These are phyloP conservation scores for Trachelus tabidus DNA, from an alignment of 2,888 invertebrate genomes.

Conservation along the genomic window DNA sequence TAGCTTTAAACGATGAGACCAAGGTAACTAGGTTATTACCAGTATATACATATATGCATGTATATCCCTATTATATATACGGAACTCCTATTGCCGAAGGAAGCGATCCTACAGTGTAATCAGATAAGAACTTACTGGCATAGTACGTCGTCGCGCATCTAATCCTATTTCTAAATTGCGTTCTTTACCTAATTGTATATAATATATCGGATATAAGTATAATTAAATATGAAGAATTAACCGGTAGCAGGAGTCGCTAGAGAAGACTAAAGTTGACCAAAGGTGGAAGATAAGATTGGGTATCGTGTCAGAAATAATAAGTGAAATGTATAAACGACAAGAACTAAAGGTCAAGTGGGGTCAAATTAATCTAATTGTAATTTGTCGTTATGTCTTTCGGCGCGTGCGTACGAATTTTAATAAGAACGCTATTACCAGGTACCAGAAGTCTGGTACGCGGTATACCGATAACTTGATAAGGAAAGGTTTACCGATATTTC, in stretches of 20 bases:
- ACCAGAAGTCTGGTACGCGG: neutral
- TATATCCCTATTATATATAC: neutral
- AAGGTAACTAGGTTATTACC: conserved; percentile 29
- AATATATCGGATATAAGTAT: neutral
- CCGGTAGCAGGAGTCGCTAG: neutral
- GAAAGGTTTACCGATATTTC: neutral
- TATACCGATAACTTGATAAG: neutral
- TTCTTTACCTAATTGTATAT: neutral
- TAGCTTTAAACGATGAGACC: conserved; percentile 53
- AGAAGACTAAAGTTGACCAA: neutral
- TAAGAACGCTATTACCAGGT: neutral
- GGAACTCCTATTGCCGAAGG: conserved; percentile 21
- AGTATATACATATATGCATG: conserved; percentile 37
- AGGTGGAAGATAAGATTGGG: neutral
- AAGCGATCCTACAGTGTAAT: conserved; percentile 19
- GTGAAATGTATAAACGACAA: neutral
- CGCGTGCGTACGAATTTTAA: neutral
- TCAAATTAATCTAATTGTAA: neutral
- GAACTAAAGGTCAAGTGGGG: neutral
- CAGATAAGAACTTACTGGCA: neutral
- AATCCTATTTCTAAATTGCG: neutral
- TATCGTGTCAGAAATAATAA: neutral
- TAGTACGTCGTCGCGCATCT: neutral
- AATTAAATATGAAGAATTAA: neutral
- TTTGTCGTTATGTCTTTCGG: neutral